These are phyloP conservation scores for Amphiura filiformis DNA, from an alignment of 35 echinoderm and acorn worm genomes.

Conservation along the genomic window DNA sequence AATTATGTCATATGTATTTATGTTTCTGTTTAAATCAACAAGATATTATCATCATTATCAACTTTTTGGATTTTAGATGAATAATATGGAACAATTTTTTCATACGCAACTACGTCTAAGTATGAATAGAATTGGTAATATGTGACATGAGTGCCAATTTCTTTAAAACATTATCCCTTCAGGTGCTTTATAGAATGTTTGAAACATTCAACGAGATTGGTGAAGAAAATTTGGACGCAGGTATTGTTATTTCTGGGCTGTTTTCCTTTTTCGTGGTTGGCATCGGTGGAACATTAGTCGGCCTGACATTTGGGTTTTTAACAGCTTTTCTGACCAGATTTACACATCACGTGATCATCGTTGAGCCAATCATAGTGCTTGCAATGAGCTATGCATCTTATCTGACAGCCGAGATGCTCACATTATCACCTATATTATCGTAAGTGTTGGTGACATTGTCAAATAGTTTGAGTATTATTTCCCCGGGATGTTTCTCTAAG, in stretches of 20 bases:
- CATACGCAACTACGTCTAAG: too few species aligned
- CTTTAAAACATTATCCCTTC: background rate
- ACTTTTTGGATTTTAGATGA: too few species aligned
- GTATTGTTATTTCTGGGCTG: slow-evolving; percentile 50
- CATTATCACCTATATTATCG: slow-evolving; percentile 81
- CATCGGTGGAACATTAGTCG: slow-evolving; percentile 73
- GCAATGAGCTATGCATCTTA: slow-evolving; percentile 83
- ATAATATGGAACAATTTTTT: too few species aligned
- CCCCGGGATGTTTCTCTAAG: too few species aligned
- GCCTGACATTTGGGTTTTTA: slow-evolving; percentile 70
- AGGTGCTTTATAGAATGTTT: slow-evolving; percentile 93
- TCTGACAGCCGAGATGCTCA: slow-evolving; percentile 86
- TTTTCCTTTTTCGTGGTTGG: slow-evolving; percentile 87
- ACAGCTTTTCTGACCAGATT: slow-evolving; percentile 70
- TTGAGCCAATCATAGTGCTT: slow-evolving; percentile 89
- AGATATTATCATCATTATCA: too few species aligned
- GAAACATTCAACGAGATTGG: slow-evolving; percentile 79
- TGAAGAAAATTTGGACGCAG: slow-evolving; percentile 19
- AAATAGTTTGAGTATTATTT: too few species aligned
- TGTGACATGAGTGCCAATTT: too few species aligned
- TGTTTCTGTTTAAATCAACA: too few species aligned
- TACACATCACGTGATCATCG: slow-evolving; percentile 80
- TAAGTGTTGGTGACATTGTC: too few species aligned
- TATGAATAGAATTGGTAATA: too few species aligned
- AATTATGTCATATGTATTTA: too few species aligned